Percentiles rank a stretch among this genome's conserved stretches.
phyloP scores from a whole-genome alignment of 1,140 invertebrate species.

The Listronotus oregonensis region DNA sequence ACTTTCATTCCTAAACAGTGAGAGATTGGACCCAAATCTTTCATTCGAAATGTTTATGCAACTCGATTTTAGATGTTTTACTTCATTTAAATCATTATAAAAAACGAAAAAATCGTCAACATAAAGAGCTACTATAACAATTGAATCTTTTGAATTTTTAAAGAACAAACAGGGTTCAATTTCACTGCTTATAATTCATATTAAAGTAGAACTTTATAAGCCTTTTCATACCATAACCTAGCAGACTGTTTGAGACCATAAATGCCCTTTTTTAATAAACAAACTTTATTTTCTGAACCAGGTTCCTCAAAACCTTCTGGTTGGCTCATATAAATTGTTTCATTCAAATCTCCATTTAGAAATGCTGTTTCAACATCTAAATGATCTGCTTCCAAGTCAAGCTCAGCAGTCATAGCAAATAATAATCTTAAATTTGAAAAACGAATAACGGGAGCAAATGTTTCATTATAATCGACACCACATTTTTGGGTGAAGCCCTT shows the following conservation, averaged over 20 bases:
- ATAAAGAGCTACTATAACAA: conserved; percentile 50
- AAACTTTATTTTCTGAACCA: conserved; percentile 37
- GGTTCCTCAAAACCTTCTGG: conserved; percentile 44
- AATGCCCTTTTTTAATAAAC: conserved; percentile 48
- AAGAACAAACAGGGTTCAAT: conserved; percentile 52
- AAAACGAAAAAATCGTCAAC: conserved; percentile 54
- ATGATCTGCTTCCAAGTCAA: conserved; percentile 28
- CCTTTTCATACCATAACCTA: conserved; percentile 54
- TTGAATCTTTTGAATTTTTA: conserved; percentile 34
- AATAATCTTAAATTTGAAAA: conserved; percentile 42
- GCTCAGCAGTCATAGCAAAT: conserved; percentile 31
- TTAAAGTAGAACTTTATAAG: conserved; percentile 41
- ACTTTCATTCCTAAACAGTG: conserved; percentile 48
- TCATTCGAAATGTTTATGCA: conserved; percentile 44
- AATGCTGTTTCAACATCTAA: conserved; percentile 54
- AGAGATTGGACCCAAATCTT: conserved; percentile 44
- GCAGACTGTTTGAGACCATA: conserved; percentile 58
- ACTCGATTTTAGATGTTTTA: conserved; percentile 33
- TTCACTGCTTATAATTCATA: conserved; percentile 41
- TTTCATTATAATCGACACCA: conserved; percentile 54
- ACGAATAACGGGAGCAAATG: conserved; percentile 51
- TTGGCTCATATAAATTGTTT: conserved; percentile 44
- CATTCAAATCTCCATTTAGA: conserved; percentile 45
- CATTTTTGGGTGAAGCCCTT: conserved; percentile 54
- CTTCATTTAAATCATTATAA: conserved; percentile 41